phyloP scores from a whole-genome alignment of 2,113 vertebrate genomes.

The Corythaixoides concolor region DNA sequence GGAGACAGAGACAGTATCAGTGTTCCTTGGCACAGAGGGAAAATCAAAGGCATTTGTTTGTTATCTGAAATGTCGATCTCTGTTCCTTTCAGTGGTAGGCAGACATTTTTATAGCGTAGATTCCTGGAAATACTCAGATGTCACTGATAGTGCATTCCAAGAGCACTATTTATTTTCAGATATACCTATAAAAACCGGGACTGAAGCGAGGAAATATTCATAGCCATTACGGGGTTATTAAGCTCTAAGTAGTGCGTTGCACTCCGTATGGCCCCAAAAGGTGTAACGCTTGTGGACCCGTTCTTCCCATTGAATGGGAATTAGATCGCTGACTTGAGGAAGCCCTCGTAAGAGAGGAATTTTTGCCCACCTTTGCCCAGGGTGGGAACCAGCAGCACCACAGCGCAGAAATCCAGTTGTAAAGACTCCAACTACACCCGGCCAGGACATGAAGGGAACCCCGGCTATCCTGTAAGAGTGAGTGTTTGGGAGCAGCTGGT shows the following conservation, averaged over 20 bases:
- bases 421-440: neutral
- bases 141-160: neutral
- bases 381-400: neutral
- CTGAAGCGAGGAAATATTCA: neutral
- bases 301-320: neutral
- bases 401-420: neutral
- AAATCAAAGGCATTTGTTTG: conserved; percentile 59
- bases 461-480: neutral
- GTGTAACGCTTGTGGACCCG: neutral
- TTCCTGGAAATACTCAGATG: conserved; percentile 59
- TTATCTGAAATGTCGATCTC: conserved; percentile 46
- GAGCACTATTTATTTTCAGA: conserved; percentile 16
- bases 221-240: neutral
- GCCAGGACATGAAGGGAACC: neutral
- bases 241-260: neutral
- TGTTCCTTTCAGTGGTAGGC: neutral
- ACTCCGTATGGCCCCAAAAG: neutral
- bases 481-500: neutral
- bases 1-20: conserved; percentile 51
- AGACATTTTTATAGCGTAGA: conserved; percentile 9
- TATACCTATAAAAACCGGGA: conserved; percentile 8
- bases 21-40: conserved; percentile 33
- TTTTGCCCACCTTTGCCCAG: neutral
- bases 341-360: neutral
- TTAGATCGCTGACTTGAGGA: neutral